Evolutionary conservation across 2,113 vertebrate species (phyloP), one percentile per base, ranked within the genome.

Genomic region (Panurus biarmicus): DNA sequence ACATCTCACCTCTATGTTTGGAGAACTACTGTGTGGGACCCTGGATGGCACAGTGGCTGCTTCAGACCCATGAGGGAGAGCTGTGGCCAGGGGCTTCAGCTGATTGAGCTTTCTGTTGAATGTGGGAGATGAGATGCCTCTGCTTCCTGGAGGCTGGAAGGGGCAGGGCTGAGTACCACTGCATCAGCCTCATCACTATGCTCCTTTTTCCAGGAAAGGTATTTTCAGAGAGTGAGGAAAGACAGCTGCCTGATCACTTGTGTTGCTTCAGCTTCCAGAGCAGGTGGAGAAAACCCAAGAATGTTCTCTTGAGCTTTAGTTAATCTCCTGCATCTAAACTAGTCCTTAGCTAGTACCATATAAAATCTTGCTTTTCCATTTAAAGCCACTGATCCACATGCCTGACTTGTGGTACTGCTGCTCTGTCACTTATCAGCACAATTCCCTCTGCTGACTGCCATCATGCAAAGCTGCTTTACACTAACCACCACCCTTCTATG

Each of bases 381-480:
- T 67, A 45, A 66, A 72, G 82, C 48, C 24, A 48, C 65, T 2
- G 23, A 45, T 90, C 48, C n/a, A 15, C n/a, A 28, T 74, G 72
- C 21, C 79, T 94, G 75, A 26, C 47, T 54, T 64, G 54, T 19
- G 4, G 48, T 67, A 10, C 22, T 15, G 22, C 45, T 0, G 7
- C 47, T 72, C n/a, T 70, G 45, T 73, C 66, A 50, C 78, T 69
- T 81, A 89, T 72, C 85, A 85, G 51, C 51, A 14, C 0, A 3
- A 54, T 82, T 91, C 69, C 85, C 47, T 17, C 22, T 58, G 73
- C 84, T 38, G 70, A 10, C 53, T 79, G 70, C 62, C 0, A 0
- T 36, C 3, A 2, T 0, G 1, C 70, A 19, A 0, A 2, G 71
- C 67, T 2, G 5, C 72, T 67, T 57, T 62, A 14, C 62, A n/a